Evolutionary conservation across 2,888 invertebrate species (phyloP), one percentile per base, ranked within the genome.

Genomic region (Napeogenes sylphis): DNA sequence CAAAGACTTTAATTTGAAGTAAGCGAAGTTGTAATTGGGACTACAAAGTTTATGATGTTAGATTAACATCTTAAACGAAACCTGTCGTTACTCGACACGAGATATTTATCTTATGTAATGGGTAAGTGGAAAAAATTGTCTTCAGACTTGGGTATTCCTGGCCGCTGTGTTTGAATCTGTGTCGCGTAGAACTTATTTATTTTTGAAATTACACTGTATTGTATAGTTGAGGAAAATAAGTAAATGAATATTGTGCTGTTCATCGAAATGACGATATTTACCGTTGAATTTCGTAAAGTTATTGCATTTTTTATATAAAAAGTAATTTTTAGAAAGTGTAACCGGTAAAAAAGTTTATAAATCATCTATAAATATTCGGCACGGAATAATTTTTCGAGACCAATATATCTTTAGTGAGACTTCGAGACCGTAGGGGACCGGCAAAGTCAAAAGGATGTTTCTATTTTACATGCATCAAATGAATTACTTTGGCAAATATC

Each of bases 371-470:
- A 51, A 30, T 51, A 30, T 6, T 21, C 8, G 10, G 30, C 3
- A 12, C 45, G n/a, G 21, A 46, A 55, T 45, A 4, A 14, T 55
- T 55, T 33, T 33, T 45, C 14, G 4, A 12, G 12, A 42, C 21
- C 21, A 51, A 51, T 63, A 58, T 61, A 42, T 45, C 59, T 58
- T 66, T 58, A 21, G 51, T 51, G 38, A 57, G 51, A 55, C 64
- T 58, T 47, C 14, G 58, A 58, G 45, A 58, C 56, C 4, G 35
- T 5, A 35, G 35, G 63, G 67, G 60, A 64, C 46, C 57, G 62
- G 60, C 58, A 64, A 64, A 64, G 67, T 67, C 67, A 58, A 67
- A 64, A 67, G 62, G 67, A 64, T 67, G 53, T 53, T 46, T 45
- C 59, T 60, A 54, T 62, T 66, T 66, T 66, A 30, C 59, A 57